Conservation (phyloP, 2,888 invertebrate species). For the Drosophila aldrichi region DNA sequence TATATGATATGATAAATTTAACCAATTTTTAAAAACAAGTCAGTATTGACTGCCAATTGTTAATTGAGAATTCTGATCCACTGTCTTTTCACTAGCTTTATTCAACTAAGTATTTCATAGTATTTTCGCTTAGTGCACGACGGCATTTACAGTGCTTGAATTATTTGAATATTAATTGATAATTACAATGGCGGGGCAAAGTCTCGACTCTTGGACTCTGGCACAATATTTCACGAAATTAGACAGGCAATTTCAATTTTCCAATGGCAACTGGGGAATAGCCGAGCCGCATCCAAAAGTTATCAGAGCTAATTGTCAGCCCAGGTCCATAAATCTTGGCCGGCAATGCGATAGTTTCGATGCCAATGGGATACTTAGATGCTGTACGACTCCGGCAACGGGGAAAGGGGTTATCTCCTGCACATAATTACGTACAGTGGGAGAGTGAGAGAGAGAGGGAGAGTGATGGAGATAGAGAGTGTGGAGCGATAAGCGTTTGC, state of each 20-base stretch:
- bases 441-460: conserved; percentile 2
- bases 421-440: conserved; percentile 60
- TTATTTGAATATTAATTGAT: conserved; percentile 66
- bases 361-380: conserved; percentile 26
- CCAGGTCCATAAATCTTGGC: conserved; percentile 68
- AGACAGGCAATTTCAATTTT: conserved; percentile 70
- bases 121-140: not conserved
- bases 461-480: conserved; percentile 15
- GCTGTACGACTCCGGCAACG: conserved; percentile 16
- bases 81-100: too few species aligned
- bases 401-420: conserved; percentile 62
- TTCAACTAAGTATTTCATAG: not conserved
- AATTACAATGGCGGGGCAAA: conserved; percentile 47
- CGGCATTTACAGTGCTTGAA: conserved; percentile 29
- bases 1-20: too few species aligned
- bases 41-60: too few species aligned
- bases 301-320: conserved; percentile 77
- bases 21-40: too few species aligned
- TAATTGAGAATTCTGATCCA: too few species aligned
- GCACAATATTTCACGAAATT: conserved; percentile 71
- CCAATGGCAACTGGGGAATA: conserved; percentile 41
- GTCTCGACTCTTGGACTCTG: conserved; percentile 52
- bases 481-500: conserved; percentile 60
- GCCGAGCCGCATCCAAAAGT: conserved; percentile 41
- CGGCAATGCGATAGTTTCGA: conserved; percentile 44